These are phyloP conservation scores for Cremastobaeus sp. DNA, from an alignment of 2,888 invertebrate genomes.

Conservation along the genomic window DNA sequence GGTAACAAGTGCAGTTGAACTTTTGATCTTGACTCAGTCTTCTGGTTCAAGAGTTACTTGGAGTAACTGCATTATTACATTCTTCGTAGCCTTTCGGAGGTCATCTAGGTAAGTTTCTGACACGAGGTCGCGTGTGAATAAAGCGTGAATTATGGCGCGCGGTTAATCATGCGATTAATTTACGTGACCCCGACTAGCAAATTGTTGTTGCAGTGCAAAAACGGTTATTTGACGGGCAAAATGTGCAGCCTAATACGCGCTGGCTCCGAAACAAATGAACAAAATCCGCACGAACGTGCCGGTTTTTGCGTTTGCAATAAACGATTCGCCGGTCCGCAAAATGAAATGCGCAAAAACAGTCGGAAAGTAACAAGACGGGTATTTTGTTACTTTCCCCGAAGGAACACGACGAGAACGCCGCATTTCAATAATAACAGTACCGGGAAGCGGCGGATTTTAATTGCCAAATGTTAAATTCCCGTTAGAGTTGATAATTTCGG, in stretches of 20 bases:
- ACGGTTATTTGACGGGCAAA: constrained; percentile 1
- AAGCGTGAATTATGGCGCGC: constrained; percentile 13
- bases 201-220: constrained; percentile 3
- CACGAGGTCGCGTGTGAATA: constrained; percentile 27
- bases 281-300: background rate
- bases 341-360: no score
- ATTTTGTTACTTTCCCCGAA: background rate
- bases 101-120: constrained; percentile 29
- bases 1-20: constrained; percentile 28
- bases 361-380: no score
- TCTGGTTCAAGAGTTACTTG: constrained; percentile 17
- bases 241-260: background rate
- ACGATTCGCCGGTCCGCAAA: no score
- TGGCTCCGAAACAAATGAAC: background rate
- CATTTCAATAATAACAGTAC: no score
- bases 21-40: constrained; percentile 30
- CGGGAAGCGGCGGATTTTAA: constrained; percentile 23
- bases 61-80: constrained; percentile 38
- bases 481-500: constrained; percentile 46
- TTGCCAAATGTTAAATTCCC: constrained; percentile 46
- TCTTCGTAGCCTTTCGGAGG: constrained; percentile 24
- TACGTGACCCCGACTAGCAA: background rate
- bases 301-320: no score
- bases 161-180: constrained; percentile 22
- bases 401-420: background rate